Evolutionary conservation across 2,888 invertebrate species (phyloP).

Genomic region (Mesorhabditis spiculigera): DNA sequence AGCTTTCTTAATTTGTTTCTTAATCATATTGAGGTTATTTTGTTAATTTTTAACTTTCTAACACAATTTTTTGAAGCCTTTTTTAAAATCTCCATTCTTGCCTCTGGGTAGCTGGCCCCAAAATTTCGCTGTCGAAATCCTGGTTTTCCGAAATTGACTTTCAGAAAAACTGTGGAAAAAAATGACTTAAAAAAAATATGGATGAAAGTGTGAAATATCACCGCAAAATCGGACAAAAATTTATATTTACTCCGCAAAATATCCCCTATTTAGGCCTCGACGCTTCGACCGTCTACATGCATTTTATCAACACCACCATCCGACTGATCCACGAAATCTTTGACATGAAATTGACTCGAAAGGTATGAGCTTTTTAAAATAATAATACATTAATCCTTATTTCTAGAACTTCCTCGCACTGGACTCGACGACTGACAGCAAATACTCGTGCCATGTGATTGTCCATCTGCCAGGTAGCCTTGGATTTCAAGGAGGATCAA

Average conservation of each 20-base stretch:
- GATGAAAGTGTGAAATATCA: slow-evolving; percentile 3
- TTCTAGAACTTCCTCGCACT: slow-evolving; percentile 31
- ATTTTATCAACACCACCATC: neutral
- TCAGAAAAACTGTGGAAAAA: no score
- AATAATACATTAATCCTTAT: neutral
- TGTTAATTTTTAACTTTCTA: no score
- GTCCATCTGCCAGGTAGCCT: slow-evolving; percentile 27
- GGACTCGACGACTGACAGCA: slow-evolving; percentile 33
- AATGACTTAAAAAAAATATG: neutral
- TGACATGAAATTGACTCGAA: neutral
- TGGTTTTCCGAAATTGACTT: no score
- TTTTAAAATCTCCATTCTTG: no score
- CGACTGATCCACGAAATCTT: neutral
- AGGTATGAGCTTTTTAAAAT: neutral
- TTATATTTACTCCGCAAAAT: neutral
- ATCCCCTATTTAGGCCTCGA: no score
- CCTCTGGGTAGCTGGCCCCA: no score
- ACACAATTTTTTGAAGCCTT: no score
- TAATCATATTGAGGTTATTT: no score
- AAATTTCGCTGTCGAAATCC: no score
- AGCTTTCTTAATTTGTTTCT: no score
- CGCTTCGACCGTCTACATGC: neutral
- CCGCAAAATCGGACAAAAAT: no score
- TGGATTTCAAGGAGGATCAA: neutral
- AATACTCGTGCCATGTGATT: slow-evolving; percentile 40